Percentiles rank a stretch among this genome's conserved stretches.
These are phyloP conservation scores for Perccottus glenii DNA, from an alignment of 2,113 vertebrate genomes.

Conservation along the genomic window DNA sequence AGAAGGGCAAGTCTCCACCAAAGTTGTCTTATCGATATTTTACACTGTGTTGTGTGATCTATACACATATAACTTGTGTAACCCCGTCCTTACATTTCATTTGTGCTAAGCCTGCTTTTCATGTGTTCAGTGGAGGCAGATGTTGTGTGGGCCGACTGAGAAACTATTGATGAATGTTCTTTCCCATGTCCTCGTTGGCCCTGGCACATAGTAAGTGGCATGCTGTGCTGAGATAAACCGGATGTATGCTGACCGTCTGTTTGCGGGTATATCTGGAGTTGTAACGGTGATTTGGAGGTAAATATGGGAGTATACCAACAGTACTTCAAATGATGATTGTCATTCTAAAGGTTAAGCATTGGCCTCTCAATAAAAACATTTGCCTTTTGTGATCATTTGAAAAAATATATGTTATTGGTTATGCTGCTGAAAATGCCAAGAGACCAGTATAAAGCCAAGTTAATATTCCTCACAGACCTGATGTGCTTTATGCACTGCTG, in stretches of 20 bases:
- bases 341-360: too few relatives aligned
- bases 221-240: slow-evolving; percentile 27
- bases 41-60: too few relatives aligned
- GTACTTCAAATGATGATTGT: too few relatives aligned
- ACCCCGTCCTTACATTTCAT: background rate
- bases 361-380: too few relatives aligned
- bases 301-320: too few relatives aligned
- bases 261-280: slow-evolving; percentile 25
- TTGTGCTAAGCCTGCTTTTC: slow-evolving; percentile 26
- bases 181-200: slow-evolving; percentile 37
- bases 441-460: slow-evolving; percentile 42
- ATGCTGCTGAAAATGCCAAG: slow-evolving; percentile 38
- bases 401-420: background rate
- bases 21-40: too few relatives aligned
- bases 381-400: too few relatives aligned
- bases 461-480: slow-evolving; percentile 29
- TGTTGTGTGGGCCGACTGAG: slow-evolving; percentile 53
- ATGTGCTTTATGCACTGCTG: slow-evolving; percentile 18
- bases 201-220: slow-evolving; percentile 34
- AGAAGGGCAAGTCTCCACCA: too few relatives aligned
- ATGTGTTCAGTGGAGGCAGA: slow-evolving; percentile 51
- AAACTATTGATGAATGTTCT: slow-evolving; percentile 50
- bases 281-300: background rate
- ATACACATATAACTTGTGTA: too few relatives aligned
- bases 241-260: slow-evolving; percentile 37